phyloP scores from a whole-genome alignment of 2,888 invertebrate genomes.

The Ptychoptera albimana region DNA sequence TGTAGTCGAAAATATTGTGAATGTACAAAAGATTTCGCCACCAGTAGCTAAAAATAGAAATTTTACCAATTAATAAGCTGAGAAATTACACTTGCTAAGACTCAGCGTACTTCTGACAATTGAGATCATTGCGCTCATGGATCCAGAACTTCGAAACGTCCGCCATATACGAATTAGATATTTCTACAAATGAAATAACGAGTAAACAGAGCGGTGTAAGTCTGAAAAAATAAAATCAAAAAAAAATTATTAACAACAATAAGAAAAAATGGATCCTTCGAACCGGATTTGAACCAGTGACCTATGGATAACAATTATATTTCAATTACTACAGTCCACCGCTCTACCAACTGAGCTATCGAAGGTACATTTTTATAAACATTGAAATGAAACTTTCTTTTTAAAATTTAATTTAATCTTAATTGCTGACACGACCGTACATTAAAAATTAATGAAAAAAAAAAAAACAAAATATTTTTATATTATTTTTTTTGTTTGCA shows the following conservation, averaged over 20 bases:
- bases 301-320: neutral
- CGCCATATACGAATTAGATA: constrained; percentile 24
- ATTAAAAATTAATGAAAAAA: too few relatives aligned
- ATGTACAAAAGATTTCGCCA: constrained; percentile 30
- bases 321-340: constrained; percentile 18
- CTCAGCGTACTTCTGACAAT: constrained; percentile 17
- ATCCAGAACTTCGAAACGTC: constrained; percentile 29
- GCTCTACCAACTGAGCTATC: constrained; percentile 22
- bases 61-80: neutral
- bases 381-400: too few relatives aligned
- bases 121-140: constrained; percentile 26
- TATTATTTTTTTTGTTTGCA: neutral
- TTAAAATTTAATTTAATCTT: too few relatives aligned
- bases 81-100: neutral
- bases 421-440: too few relatives aligned
- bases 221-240: constrained; percentile 12
- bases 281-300: neutral
- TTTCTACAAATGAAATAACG: constrained; percentile 22
- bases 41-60: constrained; percentile 17
- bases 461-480: too few relatives aligned
- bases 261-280: too few relatives aligned
- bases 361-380: constrained; percentile 11
- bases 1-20: constrained; percentile 26
- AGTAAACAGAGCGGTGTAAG: constrained; percentile 26
- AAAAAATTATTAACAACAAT: neutral